Conservation (phyloP, 1,140 invertebrate genomes). For the Drosophila lacertosa region DNA sequence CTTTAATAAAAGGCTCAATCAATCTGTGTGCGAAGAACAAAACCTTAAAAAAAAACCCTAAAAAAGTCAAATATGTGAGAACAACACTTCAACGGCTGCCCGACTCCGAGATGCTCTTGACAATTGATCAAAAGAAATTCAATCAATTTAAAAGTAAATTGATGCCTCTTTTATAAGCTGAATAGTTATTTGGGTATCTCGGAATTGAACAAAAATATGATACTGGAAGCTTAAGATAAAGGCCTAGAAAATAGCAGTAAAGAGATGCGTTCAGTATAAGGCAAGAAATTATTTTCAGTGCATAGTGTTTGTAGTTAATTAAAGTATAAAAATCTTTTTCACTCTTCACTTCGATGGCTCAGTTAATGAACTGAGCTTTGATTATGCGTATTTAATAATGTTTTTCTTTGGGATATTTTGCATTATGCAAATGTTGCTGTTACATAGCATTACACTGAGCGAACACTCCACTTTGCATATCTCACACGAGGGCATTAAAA, state of each 20-base stretch:
- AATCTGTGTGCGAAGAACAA: conserved; percentile 64
- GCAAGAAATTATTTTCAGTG: too few species aligned
- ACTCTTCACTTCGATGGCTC: background rate
- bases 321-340: too few species aligned
- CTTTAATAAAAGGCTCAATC: conserved; percentile 83
- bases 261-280: too few species aligned
- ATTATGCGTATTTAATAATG: background rate
- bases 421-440: conserved; percentile 8
- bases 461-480: conserved; percentile 32
- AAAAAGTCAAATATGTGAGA: conserved; percentile 51
- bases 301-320: background rate
- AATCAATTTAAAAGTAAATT: conserved; percentile 2
- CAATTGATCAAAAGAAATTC: conserved; percentile 10
- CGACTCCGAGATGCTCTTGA: conserved; percentile 63
- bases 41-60: conserved; percentile 25
- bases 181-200: too few species aligned
- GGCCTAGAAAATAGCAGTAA: too few species aligned
- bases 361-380: background rate
- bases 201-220: background rate
- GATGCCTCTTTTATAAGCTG: background rate
- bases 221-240: background rate
- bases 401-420: background rate
- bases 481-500: conserved; percentile 56
- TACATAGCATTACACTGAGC: conserved; percentile 16
- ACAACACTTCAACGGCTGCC: conserved; percentile 16